Evolutionary conservation across 2,113 vertebrate species (phyloP).

Genomic region (Telmatochromis brichardi): DNA sequence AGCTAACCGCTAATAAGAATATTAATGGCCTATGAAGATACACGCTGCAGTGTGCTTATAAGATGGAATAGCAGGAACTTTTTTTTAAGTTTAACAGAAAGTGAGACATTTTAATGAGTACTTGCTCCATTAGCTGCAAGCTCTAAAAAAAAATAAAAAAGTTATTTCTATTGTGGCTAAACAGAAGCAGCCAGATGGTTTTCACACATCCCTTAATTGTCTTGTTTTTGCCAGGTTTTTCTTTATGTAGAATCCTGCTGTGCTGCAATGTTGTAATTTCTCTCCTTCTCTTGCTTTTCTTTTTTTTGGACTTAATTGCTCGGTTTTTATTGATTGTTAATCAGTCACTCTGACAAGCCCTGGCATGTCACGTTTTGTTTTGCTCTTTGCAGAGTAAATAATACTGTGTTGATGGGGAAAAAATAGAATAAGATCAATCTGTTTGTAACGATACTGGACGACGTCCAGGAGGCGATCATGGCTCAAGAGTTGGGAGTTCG

Average conservation of each 20-base stretch:
- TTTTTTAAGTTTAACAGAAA: background rate
- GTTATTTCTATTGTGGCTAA: background rate
- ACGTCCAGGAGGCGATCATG: accelerated
- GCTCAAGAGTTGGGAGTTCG: too few relatives aligned
- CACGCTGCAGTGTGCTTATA: background rate
- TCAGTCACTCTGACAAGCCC: background rate
- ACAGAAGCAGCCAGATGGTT: constrained; percentile 26
- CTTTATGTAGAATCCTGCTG: constrained; percentile 7
- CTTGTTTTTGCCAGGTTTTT: constrained; percentile 27
- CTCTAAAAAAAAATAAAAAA: background rate
- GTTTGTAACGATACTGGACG: background rate
- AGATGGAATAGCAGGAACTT: background rate
- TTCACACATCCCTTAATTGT: constrained; percentile 16
- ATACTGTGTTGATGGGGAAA: background rate
- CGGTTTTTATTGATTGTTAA: background rate
- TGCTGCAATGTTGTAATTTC: background rate
- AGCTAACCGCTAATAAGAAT: constrained; percentile 4
- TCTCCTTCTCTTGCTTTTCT: background rate
- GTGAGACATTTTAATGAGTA: constrained; percentile 12
- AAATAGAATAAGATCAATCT: background rate
- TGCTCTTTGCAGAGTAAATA: background rate
- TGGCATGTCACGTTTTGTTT: background rate
- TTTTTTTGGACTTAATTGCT: background rate
- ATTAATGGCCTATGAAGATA: constrained; percentile 29
- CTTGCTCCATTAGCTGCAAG: constrained; percentile 39